Conservation (phyloP, 2,113 vertebrate species). For the Heloderma charlesbogerti region DNA sequence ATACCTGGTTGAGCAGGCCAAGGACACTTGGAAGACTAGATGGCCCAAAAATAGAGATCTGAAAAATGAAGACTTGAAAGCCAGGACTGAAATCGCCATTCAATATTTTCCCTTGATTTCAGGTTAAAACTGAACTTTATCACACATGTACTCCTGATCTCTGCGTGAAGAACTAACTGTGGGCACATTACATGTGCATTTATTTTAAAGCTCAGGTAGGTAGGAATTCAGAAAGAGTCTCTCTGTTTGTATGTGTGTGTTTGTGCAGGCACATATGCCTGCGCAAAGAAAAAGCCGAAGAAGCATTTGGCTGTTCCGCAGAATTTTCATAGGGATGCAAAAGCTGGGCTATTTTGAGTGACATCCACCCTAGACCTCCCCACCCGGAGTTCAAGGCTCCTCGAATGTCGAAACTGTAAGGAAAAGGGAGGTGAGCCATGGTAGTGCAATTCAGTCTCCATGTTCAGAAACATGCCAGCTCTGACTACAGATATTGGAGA, state of each 20-base stretch:
- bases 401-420: not conserved
- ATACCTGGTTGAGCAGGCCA: not conserved
- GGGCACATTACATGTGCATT: not conserved
- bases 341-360: not conserved
- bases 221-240: not conserved
- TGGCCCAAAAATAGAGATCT: not conserved
- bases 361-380: not conserved
- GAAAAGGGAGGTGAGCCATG: not conserved
- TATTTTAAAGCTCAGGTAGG: not conserved
- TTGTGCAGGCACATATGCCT: not conserved
- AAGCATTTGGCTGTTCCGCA: not conserved
- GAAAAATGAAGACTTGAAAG: not conserved
- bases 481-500: not conserved
- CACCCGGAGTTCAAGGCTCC: not conserved
- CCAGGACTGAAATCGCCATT: not conserved
- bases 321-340: not conserved
- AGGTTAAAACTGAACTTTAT: slow-evolving; percentile 61
- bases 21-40: not conserved
- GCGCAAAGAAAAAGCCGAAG: not conserved
- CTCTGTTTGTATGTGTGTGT: not conserved
- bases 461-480: not conserved
- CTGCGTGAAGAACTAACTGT: slow-evolving; percentile 26
- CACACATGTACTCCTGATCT: accelerated
- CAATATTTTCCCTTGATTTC: not conserved
- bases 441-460: not conserved